Base-by-base conservation (phyloP, 1,140 invertebrate species). In the Caerostris darwini region DNA sequence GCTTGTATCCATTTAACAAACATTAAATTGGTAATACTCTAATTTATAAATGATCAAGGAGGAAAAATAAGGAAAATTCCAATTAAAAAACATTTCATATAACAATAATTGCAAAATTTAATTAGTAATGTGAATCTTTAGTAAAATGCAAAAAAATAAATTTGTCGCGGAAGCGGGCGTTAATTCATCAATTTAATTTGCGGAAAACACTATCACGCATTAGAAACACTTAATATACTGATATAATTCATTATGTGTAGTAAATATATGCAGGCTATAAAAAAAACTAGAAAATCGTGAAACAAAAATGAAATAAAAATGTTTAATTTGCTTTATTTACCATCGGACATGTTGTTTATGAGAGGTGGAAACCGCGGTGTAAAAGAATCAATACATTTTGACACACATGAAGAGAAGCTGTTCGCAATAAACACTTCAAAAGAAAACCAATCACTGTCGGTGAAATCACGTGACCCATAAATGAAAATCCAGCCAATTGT, bases 301-400 rank as follows among this genome's bases (percentile, higher is more conserved):
- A 77, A 77, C 71, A 77, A 77, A 53, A 12, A 50, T 12, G 19
- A 8, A 7, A 34, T 50, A 77, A 53, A 10, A 50, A 50, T 50
- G 5, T 34, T 34, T 34, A 19, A 71, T 71, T 77, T 12, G 12
- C 6, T 58, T 85, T 56, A 57, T 85, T 85, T 85, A 85, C 83
- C 83, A 85, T 85, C 83, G 56, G 83, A 85, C 83, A 85, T 85
- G 34, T 34, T 58, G 3, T 19, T 81, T 34, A 34, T 3, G 53
- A 85, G 83, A 85, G 83, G 83, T 85, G 83, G 83, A 85, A 58
- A 85, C 57, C 54, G 19, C n/a, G 57, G 14, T 58, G 56, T 58
- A 50, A 77, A n/a, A 34, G 19, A 59, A 85, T 85, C 83, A 85
- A 85, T 85, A 85, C 54, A 85, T 85, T 85, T 85, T 85, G 83